Base-by-base conservation (phyloP, 2,888 invertebrate genomes). In the Limnephilus marmoratus region DNA sequence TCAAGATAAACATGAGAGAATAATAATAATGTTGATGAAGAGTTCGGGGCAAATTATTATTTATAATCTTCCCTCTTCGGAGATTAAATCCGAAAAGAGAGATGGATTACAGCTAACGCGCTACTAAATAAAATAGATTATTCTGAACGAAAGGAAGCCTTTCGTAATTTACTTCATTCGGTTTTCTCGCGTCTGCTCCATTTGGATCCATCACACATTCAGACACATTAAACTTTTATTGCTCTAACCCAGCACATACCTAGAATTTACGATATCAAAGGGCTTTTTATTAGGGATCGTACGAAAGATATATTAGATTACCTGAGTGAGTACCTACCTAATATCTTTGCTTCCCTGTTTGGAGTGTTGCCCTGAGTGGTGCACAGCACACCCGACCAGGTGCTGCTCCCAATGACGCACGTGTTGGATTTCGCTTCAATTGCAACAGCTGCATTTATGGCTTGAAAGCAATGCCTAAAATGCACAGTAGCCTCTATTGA, bases 241-340 rank as follows among this genome's bases (percentile, higher is more conserved):
- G 68, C 68, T 68, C 24, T 9, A 68, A 68, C 68, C n/a, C 68
- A 68, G n/a, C 68, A 68, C 68, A 68, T 68, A 68, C 68, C 68
- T 68, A 68, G 24, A 68, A n/a, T 68, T 68, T 68, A 68, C 68
- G 68, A 68, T 68, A 68, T 68, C 24, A 68, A 68, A n/a, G 68
- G 68, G 68, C 68, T 68, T 68, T 68, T 68, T 68, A 68, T n/a
- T 68, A 68, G 24, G 68, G 68, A n/a, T 68, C 68, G 24, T 68
- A 68, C 68, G 68, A 68, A 68, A 68, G 68, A 68, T 68, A 68
- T 68, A n/a, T 41, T 83, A 41, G 37, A 83, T 41, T 83, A 83
- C 37, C 83, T 12, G 37, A 83, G 34, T 68, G 68, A 68, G 24
- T 68, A 68, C 68, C 31, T 83, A 34, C 29, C 9, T 18, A 15